phyloP scores from a whole-genome alignment of 2,888 invertebrate species.

The Crepidodera aurea region DNA sequence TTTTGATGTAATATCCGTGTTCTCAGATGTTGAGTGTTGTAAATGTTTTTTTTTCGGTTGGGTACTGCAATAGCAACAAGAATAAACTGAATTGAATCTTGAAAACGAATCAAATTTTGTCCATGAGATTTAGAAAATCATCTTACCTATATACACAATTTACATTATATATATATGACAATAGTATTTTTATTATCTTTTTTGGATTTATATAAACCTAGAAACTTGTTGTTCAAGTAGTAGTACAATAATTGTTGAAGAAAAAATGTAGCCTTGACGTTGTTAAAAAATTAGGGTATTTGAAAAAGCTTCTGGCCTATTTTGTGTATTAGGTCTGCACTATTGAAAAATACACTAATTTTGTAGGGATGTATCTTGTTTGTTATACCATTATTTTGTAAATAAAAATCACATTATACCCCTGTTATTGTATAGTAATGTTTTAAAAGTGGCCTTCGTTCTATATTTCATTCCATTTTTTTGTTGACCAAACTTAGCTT shows the following conservation, averaged over 20 bases:
- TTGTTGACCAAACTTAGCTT: constrained; percentile 18
- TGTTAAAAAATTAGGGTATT: constrained; percentile 45
- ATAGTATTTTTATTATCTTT: constrained; percentile 61
- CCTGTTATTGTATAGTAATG: constrained; percentile 50
- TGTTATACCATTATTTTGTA: constrained; percentile 49
- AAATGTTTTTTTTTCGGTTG: constrained; percentile 12
- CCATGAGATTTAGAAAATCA: constrained; percentile 48
- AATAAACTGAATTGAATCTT: constrained; percentile 6
- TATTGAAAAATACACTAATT: constrained; percentile 46
- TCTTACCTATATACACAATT: constrained; percentile 47
- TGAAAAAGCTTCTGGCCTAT: constrained; percentile 46
- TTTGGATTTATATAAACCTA: constrained; percentile 55
- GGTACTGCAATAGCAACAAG: constrained; percentile 14
- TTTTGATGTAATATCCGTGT: constrained; percentile 3
- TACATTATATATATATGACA: constrained; percentile 58
- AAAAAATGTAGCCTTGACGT: constrained; percentile 50
- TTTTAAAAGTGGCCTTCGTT: constrained; percentile 48
- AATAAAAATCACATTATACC: constrained; percentile 42
- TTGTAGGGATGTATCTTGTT: constrained; percentile 47
- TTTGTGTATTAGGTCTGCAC: constrained; percentile 48
- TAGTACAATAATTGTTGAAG: constrained; percentile 56
- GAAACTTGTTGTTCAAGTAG: constrained; percentile 56
- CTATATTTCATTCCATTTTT: constrained; percentile 29
- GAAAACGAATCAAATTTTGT: constrained; percentile 42
- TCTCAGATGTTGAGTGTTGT: constrained; percentile 8